Base-by-base conservation (phyloP, 2,797 vertebrate genomes). In the Coccyzus lansbergi region DNA sequence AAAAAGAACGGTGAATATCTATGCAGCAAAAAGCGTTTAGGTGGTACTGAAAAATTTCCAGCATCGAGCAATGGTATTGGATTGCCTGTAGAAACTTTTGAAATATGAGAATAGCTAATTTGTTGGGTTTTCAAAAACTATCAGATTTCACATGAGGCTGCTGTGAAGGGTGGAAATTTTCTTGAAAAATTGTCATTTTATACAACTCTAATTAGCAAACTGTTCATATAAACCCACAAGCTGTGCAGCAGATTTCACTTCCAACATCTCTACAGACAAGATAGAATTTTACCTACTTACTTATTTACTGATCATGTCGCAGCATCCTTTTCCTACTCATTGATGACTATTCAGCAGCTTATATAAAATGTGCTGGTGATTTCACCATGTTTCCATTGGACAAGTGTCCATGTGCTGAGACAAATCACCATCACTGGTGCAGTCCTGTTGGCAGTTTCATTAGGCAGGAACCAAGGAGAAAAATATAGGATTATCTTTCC, bases 201-300 rank as follows among this genome's bases (percentile, higher is more conserved):
- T 92, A 93, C 93, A 93, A 94, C 91, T 93, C 91, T 97, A 95
- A 96, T 97, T 96, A 93, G 93, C 94, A 95, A 97, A 97, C 96
- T 96, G 90, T 96, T 96, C 96, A 86, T 94, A 95, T 95, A 96
- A 96, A 96, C 95, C 94, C 83, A 0, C 95, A 97, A 97, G 93
- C 96, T 96, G 94, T 97, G 95, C 95, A 96, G 92, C 93, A 95
- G 94, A 97, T 96, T 96, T 97, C 94, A 86, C 63, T 96, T 96
- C 95, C 94, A 96, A 86, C 87, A 94, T 96, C 91, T 95, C 91
- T 69, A 86, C 81, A 95, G 91, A 93, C 72, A 91, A 95, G 93
- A 86, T 86, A 93, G 93, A 94, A 97, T 95, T 97, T 95, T 89
- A 96, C 94, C 95, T 97, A 95, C 92, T 97, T 97, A 95, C 92